phyloP scores from a whole-genome alignment of 2,113 vertebrate genomes.

The Labeo catla region DNA sequence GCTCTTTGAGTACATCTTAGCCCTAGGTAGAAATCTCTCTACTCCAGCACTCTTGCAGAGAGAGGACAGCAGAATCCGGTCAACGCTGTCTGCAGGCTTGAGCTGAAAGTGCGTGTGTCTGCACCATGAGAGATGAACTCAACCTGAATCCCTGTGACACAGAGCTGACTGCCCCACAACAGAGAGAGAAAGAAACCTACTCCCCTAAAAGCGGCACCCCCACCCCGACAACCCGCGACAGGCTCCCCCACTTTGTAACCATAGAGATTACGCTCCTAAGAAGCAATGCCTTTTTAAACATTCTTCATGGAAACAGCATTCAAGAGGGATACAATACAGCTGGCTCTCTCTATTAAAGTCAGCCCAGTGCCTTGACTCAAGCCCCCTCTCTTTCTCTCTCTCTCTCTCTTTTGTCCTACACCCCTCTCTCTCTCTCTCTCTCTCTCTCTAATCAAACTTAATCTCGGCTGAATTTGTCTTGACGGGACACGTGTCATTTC shows the following conservation, averaged over 20 bases:
- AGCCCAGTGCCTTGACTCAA: slow-evolving; percentile 38
- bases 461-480: slow-evolving; percentile 39
- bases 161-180: slow-evolving; percentile 23
- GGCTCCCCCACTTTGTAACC: slow-evolving; percentile 58
- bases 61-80: slow-evolving; percentile 23
- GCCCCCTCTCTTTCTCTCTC: slow-evolving; percentile 39
- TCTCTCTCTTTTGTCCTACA: slow-evolving; percentile 5
- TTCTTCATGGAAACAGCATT: slow-evolving; percentile 60
- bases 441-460: slow-evolving; percentile 36
- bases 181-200: slow-evolving; percentile 47
- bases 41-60: not conserved
- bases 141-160: slow-evolving; percentile 45
- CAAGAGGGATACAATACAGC: slow-evolving; percentile 60
- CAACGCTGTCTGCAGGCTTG: slow-evolving; percentile 29
- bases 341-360: slow-evolving; percentile 58
- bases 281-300: slow-evolving; percentile 65
- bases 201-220: slow-evolving; percentile 54
- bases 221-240: slow-evolving; percentile 41
- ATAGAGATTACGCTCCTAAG: slow-evolving; percentile 62
- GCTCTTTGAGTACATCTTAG: slow-evolving; percentile 60
- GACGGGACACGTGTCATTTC: slow-evolving; percentile 6
- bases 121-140: slow-evolving; percentile 28
- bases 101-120: slow-evolving; percentile 39
- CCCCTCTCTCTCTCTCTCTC: not conserved
- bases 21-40: slow-evolving; percentile 3